Evolutionary conservation across 2,888 invertebrate genomes (phyloP).

Genomic region (Dynastes maya): DNA sequence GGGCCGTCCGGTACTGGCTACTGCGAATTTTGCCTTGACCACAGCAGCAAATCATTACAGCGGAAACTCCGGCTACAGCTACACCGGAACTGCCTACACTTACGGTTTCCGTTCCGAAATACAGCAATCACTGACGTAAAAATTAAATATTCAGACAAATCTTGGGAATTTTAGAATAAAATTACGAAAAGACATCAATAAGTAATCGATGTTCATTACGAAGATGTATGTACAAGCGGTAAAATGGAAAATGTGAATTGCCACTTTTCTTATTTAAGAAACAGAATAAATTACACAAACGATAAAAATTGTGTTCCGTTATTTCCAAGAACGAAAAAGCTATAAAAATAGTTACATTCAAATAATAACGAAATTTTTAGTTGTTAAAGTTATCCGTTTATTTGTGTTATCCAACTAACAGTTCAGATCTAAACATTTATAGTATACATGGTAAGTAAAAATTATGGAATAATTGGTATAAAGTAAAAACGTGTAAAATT

Average conservation of each 20-base stretch:
- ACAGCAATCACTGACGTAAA: conserved; percentile 12
- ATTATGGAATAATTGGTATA: too few relatives aligned
- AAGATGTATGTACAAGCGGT: not conserved
- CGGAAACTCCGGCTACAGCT: conserved; percentile 33
- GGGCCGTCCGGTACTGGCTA: conserved; percentile 43
- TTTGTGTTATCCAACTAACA: too few relatives aligned
- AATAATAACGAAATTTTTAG: too few relatives aligned
- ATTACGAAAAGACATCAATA: conserved; percentile 33
- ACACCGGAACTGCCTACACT: conserved; percentile 35
- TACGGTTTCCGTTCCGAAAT: conserved; percentile 28
- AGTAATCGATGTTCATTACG: conserved; percentile 17
- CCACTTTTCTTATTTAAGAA: too few relatives aligned
- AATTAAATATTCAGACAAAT: conserved; percentile 39
- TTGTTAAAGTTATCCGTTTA: too few relatives aligned
- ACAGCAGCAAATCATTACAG: conserved; percentile 47
- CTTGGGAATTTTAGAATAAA: conserved; percentile 37
- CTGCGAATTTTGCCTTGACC: conserved; percentile 47
- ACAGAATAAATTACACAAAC: too few relatives aligned
- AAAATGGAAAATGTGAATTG: not conserved
- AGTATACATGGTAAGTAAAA: too few relatives aligned
- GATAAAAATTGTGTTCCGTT: too few relatives aligned
- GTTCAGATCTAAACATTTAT: too few relatives aligned
- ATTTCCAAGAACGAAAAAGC: too few relatives aligned
- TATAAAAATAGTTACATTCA: too few relatives aligned
- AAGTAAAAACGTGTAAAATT: too few relatives aligned